A percentile compares a stretch with the other conserved stretches of the same genome.
phyloP scores from a whole-genome alignment of 2,888 invertebrate species.

The Drosophila mimica region DNA sequence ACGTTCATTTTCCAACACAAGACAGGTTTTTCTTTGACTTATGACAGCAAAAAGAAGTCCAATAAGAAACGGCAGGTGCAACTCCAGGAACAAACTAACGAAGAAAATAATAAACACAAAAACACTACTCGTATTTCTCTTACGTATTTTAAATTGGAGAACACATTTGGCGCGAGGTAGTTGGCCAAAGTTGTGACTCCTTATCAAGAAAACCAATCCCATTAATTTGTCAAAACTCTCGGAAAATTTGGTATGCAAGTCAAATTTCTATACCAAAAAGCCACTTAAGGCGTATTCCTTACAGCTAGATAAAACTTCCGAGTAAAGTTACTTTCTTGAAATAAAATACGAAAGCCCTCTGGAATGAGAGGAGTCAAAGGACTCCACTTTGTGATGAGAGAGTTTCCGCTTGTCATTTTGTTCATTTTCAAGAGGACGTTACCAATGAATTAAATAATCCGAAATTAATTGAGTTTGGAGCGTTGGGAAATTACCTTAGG shows the following conservation, averaged over 20 bases:
- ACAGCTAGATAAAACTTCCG: background rate
- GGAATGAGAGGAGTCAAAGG: constrained; percentile 13
- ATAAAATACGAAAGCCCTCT: background rate
- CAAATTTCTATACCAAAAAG: background rate
- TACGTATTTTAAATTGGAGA: background rate
- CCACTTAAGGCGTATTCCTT: background rate
- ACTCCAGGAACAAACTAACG: background rate
- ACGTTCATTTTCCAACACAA: constrained; percentile 6
- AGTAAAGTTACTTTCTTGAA: background rate
- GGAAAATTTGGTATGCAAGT: background rate
- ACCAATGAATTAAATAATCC: constrained; percentile 45
- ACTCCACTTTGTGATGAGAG: background rate
- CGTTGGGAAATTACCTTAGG: constrained; percentile 44
- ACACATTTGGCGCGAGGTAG: background rate
- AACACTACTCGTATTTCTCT: background rate
- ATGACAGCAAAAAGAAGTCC: constrained; percentile 25
- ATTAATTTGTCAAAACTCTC: background rate
- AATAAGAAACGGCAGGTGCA: constrained; percentile 21
- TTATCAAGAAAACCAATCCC: background rate
- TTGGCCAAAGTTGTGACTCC: no score
- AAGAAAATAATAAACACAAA: background rate
- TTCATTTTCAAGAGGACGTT: constrained; percentile 16
- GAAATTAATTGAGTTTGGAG: constrained; percentile 56
- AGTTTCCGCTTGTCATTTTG: constrained; percentile 14
- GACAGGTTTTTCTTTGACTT: constrained; percentile 2